Evolutionary conservation across 2,888 invertebrate species (phyloP).

Genomic region (Elegia similella): DNA sequence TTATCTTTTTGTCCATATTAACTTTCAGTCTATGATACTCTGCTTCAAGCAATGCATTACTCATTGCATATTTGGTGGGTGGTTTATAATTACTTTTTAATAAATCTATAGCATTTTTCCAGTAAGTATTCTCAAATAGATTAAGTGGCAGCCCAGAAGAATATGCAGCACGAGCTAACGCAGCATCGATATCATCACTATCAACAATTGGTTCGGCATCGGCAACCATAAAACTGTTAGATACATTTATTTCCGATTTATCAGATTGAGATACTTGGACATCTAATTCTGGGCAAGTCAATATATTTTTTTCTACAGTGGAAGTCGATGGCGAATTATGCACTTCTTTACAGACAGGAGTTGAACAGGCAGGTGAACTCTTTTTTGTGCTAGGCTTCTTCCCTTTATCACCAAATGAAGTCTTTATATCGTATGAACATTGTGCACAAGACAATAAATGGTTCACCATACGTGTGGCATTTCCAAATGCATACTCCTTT

Average conservation of each 20-base stretch:
- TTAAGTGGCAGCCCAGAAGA: slow-evolving; percentile 17
- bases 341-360: slow-evolving; percentile 4
- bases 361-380: slow-evolving; percentile 6
- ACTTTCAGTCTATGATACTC: slow-evolving; percentile 18
- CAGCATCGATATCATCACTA: slow-evolving; percentile 19
- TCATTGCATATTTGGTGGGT: slow-evolving; percentile 19
- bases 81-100: slow-evolving; percentile 15
- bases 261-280: neutral
- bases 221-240: slow-evolving; percentile 4
- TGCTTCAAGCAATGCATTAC: slow-evolving; percentile 18
- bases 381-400: slow-evolving; percentile 9
- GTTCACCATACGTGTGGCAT: slow-evolving; percentile 17
- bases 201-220: slow-evolving; percentile 4
- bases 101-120: slow-evolving; percentile 18
- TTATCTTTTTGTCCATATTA: slow-evolving; percentile 19
- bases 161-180: slow-evolving; percentile 21
- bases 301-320: neutral
- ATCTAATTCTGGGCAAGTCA: slow-evolving; percentile 1
- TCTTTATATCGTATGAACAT: slow-evolving; percentile 5
- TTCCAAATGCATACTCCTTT: slow-evolving; percentile 19
- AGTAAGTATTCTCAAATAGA: slow-evolving; percentile 19
- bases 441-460: slow-evolving; percentile 15
- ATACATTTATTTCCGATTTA: neutral
- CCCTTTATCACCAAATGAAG: slow-evolving; percentile 4
- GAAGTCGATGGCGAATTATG: neutral